Evolutionary conservation across 2,113 vertebrate species (phyloP).

Genomic region (Prietella phreatophila): DNA sequence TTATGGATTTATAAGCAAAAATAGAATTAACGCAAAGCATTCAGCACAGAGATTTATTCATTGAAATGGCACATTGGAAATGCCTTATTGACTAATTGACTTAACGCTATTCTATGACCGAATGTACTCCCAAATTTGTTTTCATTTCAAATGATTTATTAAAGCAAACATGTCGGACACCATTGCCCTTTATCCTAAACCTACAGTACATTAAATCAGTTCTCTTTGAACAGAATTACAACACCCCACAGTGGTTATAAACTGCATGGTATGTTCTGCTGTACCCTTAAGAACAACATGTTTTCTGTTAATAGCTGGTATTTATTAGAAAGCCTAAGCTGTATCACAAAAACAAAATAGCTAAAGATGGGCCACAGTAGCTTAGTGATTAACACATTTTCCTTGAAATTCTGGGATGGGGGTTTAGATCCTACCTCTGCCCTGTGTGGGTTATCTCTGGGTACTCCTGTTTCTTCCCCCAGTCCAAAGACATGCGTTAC

Average conservation of each 20-base stretch:
- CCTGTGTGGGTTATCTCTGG: no score
- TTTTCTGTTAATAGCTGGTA: not conserved
- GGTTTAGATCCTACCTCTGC: no score
- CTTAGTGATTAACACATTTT: no score
- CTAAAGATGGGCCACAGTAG: no score
- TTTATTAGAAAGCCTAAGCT: not conserved
- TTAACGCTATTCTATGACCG: not conserved
- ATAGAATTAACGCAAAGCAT: not conserved
- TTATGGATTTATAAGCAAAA: not conserved
- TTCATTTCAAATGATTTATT: constrained; percentile 17
- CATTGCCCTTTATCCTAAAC: constrained; percentile 6
- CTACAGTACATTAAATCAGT: not conserved
- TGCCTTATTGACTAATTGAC: not conserved
- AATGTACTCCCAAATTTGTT: not conserved
- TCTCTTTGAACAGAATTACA: not conserved
- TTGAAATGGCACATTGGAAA: not conserved
- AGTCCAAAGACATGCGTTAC: no score
- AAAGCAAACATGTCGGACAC: not conserved
- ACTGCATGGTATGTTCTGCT: not conserved
- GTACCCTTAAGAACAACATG: not conserved
- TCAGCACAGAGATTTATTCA: constrained; percentile 12
- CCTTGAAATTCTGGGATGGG: no score
- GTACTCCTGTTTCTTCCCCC: no score
- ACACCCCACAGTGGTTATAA: not conserved
- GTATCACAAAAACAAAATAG: not conserved